These are phyloP conservation scores for Zoanthus gigantus DNA, from an alignment of 92 coral and sea anemone species.

Conservation along the genomic window DNA sequence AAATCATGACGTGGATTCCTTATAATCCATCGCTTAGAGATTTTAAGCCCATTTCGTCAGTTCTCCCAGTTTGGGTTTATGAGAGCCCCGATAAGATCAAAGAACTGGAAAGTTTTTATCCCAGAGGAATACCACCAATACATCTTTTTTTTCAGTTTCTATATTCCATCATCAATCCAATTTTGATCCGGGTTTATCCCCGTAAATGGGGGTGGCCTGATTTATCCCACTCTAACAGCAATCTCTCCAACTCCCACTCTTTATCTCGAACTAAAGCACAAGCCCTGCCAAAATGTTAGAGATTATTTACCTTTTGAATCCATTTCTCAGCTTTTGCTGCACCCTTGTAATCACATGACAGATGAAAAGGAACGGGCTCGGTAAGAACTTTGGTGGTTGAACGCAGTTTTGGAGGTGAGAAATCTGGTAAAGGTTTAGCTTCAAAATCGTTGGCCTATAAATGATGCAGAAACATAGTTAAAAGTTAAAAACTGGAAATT, in stretches of 20 bases:
- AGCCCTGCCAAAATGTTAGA: background rate
- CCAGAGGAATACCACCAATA: too few relatives aligned
- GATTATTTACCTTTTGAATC: conserved; percentile 82
- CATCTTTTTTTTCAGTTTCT: too few relatives aligned
- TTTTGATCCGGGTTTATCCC: too few relatives aligned
- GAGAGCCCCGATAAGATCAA: too few relatives aligned
- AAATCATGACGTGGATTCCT: background rate
- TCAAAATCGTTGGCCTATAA: conserved; percentile 86
- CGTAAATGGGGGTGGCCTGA: too few relatives aligned
- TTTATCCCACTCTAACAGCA: too few relatives aligned
- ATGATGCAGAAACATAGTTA: background rate
- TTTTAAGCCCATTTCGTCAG: background rate
- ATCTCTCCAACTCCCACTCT: too few relatives aligned
- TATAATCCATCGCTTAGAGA: background rate
- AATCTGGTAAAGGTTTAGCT: conserved; percentile 91
- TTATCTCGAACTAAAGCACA: too few relatives aligned
- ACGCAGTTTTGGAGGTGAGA: conserved; percentile 79
- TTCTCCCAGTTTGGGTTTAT: too few relatives aligned
- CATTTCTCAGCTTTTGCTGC: conserved; percentile 94
- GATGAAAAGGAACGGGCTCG: conserved; percentile 83
- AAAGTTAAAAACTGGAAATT: background rate
- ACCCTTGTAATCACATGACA: conserved; percentile 90
- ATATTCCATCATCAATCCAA: too few relatives aligned
- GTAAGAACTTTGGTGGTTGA: conserved; percentile 72
- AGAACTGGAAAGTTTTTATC: too few relatives aligned